These are phyloP conservation scores for Hydractinia symbiolongicarpus DNA, from an alignment of 30 jellyfish, hydroid and myxozoan species.

Conservation along the genomic window DNA sequence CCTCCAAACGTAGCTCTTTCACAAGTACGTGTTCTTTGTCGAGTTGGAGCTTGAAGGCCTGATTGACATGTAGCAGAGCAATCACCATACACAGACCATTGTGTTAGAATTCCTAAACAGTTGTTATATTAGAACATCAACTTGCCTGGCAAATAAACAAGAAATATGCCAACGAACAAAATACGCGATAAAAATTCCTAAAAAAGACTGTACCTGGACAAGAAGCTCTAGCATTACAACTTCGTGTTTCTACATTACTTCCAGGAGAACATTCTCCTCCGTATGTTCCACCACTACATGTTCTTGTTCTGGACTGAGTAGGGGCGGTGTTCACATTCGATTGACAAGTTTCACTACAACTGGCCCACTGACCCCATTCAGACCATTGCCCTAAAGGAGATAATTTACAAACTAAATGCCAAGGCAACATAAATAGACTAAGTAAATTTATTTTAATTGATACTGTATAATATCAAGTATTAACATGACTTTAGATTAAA, in stretches of 20 bases:
- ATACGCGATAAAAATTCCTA: no score
- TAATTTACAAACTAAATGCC: no score
- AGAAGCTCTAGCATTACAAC: background rate
- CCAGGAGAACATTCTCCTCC: background rate
- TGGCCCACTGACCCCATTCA: background rate
- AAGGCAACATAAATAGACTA: no score
- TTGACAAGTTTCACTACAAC: background rate
- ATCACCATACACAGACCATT: background rate
- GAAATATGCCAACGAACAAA: no score
- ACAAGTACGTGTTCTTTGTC: background rate
- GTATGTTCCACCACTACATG: background rate
- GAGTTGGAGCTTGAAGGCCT: background rate
- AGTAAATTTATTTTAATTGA: no score
- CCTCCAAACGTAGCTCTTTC: conserved; percentile 14
- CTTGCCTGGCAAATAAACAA: no score
- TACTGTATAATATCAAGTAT: no score
- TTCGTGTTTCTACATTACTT: background rate
- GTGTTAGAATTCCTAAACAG: background rate
- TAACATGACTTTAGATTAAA: no score
- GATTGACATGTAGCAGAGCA: conserved; percentile 20
- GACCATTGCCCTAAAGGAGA: conserved; percentile 1
- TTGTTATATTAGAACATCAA: background rate
- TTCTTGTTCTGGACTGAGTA: background rate
- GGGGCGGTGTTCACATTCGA: background rate
- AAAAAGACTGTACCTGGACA: background rate